Conservation (phyloP, 2,113 vertebrate species). For the Daphoenositta chrysoptera region DNA sequence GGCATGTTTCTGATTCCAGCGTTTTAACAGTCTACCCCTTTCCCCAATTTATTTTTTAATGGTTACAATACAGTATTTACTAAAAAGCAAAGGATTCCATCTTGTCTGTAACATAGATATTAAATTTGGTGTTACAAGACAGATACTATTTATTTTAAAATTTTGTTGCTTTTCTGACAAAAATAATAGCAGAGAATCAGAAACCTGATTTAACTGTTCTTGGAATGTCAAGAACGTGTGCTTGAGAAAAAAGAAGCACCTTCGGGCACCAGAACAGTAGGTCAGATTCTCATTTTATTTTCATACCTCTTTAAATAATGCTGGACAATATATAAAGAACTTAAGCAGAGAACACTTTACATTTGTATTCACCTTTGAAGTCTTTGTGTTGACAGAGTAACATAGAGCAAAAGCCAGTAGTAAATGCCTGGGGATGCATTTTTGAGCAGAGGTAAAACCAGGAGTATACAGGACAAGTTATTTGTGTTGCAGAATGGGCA, state of each 20-base stretch:
- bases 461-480: not conserved
- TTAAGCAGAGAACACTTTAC: not conserved
- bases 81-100: not conserved
- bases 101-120: not conserved
- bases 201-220: not conserved
- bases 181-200: not conserved
- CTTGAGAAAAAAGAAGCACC: not conserved
- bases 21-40: not conserved
- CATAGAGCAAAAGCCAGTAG: not conserved
- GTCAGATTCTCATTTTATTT: not conserved
- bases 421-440: not conserved
- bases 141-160: not conserved
- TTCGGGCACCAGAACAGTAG: not conserved
- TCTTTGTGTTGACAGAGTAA: not conserved
- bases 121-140: not conserved
- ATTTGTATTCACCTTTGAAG: not conserved
- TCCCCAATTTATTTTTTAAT: not conserved
- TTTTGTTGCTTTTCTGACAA: not conserved
- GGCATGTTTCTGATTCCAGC: not conserved
- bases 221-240: not conserved
- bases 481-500: not conserved
- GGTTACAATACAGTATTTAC: not conserved
- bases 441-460: not conserved
- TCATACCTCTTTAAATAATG: not conserved
- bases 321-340: not conserved